These are phyloP conservation scores for Vannuccia rotundouncinata DNA, from an alignment of 2,888 invertebrate species.

Conservation along the genomic window DNA sequence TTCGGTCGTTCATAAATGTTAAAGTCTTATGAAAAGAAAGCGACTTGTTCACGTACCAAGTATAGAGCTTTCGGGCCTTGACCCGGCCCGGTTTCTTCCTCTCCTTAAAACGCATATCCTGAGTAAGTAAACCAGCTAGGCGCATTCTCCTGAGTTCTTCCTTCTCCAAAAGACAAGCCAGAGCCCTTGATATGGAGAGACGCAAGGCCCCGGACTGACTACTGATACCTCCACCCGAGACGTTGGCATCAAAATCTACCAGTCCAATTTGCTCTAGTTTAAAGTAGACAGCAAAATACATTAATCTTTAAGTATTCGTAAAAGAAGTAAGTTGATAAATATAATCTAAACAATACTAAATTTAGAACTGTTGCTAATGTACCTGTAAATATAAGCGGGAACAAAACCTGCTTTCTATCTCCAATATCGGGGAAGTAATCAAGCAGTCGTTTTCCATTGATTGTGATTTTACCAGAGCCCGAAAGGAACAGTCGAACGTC, in stretches of 20 bases:
- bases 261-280: constrained; percentile 60
- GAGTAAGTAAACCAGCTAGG: constrained; percentile 58
- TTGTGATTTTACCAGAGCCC: constrained; percentile 73
- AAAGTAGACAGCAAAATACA: too few species aligned
- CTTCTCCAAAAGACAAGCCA: constrained; percentile 73
- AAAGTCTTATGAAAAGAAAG: too few species aligned
- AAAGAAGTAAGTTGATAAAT: too few species aligned
- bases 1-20: too few species aligned
- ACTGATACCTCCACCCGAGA: constrained; percentile 58
- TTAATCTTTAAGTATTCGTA: too few species aligned
- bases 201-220: constrained; percentile 82
- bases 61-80: not conserved
- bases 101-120: constrained; percentile 28
- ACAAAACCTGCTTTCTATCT: constrained; percentile 63
- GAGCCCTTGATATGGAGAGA: constrained; percentile 74
- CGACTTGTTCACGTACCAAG: constrained; percentile 8
- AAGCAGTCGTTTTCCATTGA: constrained; percentile 70
- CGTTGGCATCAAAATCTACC: constrained; percentile 72
- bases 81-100: constrained; percentile 25
- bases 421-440: constrained; percentile 67
- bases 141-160: constrained; percentile 75
- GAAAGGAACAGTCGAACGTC: constrained; percentile 72
- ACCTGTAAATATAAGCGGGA: constrained; percentile 73
- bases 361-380: too few species aligned
- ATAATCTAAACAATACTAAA: too few species aligned